Evolutionary conservation across 2,797 vertebrate species (phyloP).

Genomic region (Apogon hyalosoma): DNA sequence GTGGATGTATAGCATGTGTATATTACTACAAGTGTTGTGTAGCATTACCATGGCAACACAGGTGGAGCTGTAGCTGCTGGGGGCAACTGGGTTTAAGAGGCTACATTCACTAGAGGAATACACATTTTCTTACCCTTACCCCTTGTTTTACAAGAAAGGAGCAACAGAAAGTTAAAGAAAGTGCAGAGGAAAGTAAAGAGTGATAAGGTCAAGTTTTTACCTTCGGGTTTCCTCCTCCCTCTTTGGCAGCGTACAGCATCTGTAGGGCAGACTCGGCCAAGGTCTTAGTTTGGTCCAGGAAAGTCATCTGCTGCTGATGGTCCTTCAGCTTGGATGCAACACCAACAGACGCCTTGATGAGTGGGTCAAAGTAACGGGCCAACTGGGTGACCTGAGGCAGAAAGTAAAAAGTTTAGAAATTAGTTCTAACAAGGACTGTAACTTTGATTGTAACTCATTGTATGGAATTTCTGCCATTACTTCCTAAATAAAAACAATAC

Average conservation of each 20-base stretch:
- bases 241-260: conserved; percentile 98
- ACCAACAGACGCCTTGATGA: conserved; percentile 92
- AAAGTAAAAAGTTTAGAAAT: neutral
- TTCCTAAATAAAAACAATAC: no score
- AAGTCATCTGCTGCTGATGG: conserved; percentile 98
- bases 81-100: no score
- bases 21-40: no score
- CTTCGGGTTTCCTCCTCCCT: conserved; percentile 98
- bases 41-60: no score
- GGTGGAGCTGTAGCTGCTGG: no score
- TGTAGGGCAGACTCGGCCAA: conserved; percentile 96
- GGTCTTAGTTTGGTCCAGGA: conserved; percentile 98
- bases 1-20: no score
- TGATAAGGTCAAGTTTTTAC: conserved; percentile 64
- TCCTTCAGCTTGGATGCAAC: conserved; percentile 93
- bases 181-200: neutral
- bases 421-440: no score
- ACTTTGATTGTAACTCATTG: no score
- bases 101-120: no score
- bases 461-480: no score
- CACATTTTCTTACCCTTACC: no score
- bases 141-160: neutral
- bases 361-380: conserved; percentile 95
- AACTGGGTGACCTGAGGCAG: conserved; percentile 90
- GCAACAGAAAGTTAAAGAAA: neutral